Base-by-base conservation (phyloP, 2,888 invertebrate genomes). In the Crossocerus cetratus region DNA sequence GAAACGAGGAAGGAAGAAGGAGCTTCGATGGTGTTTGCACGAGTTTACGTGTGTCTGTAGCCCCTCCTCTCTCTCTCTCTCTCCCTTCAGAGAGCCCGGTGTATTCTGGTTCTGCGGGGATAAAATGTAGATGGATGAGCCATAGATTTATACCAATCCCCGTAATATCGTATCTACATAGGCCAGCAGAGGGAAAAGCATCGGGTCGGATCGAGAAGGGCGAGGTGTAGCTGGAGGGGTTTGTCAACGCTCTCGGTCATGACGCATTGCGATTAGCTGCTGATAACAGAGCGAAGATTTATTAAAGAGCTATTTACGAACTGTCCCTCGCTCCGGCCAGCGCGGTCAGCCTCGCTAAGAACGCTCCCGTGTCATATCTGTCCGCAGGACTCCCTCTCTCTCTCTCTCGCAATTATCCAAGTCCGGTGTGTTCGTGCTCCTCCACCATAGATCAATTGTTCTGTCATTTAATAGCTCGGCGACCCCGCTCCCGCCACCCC, bases 61-160 rank as follows among this genome's bases (percentile, higher is more conserved):
- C 75, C 73, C n/a, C 2, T n/a, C n/a, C n/a, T 16, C 3, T 2
- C n/a, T 16, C 49, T 11, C 49, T 16, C n/a, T 1, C n/a, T 14
- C n/a, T 1, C 49, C 14, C 49, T 49, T 49, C 49, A 1, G 8
- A 14, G 69, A 57, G 55, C 49, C 43, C 69, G 55, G 74, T 72
- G 78, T 69, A 69, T 83, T 70, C 77, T 72, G 77, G 80, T 85
- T 83, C 84, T 81, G 77, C 72, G 72, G 80, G 88, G 86, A 89
- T 89, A 88, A 90, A 90, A 89, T 89, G 87, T 86, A 86, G 88
- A 89, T 89, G 87, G 88, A 89, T 89, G 90, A 89, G 88, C 87
- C 84, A 86, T 86, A 86, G 88, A 89, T 89, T 88, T 89, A 89
- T 88, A 85, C 83, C 85, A 84, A 87, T 84, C 87, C 87, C 85